Evolutionary conservation across 2,113 vertebrate genomes (phyloP).

Genomic region (Parus major): DNA sequence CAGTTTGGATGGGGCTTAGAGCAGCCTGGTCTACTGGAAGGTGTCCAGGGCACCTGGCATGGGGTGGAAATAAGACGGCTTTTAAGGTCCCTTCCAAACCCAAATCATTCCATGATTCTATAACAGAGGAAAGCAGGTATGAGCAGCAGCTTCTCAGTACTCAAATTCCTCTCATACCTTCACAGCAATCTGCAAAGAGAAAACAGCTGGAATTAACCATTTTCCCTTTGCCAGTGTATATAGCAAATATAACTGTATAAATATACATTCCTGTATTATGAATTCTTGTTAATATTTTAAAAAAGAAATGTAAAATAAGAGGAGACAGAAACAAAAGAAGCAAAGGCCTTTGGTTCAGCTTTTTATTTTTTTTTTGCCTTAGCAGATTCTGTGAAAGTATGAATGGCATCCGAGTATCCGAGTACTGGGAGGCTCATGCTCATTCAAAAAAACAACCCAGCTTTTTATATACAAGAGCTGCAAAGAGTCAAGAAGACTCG

Average conservation of each 20-base stretch:
- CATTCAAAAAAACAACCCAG: not conserved
- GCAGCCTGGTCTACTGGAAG: not conserved
- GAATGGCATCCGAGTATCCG: not conserved
- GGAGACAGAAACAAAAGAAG: not conserved
- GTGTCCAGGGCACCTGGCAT: not conserved
- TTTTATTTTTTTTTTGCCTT: not conserved
- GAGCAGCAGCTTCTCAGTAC: not conserved
- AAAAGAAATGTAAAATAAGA: not conserved
- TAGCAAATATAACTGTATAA: not conserved
- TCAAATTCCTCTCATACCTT: conserved; percentile 11
- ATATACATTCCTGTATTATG: not conserved
- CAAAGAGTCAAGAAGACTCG: not conserved
- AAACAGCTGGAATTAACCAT: not conserved
- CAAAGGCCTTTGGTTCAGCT: not conserved
- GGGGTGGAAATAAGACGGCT: not conserved
- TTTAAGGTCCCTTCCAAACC: not conserved
- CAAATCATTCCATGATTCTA: not conserved
- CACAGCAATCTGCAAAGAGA: not conserved
- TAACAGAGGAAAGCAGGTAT: not conserved
- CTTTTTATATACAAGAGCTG: not conserved
- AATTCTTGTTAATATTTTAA: not conserved
- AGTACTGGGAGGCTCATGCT: not conserved
- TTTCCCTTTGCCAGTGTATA: not conserved
- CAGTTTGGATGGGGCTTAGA: not conserved
- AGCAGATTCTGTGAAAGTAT: not conserved